Evolutionary conservation across 2,113 vertebrate genomes (phyloP), one percentile per base, ranked within the genome.

Genomic region (Menidia beryllina): DNA sequence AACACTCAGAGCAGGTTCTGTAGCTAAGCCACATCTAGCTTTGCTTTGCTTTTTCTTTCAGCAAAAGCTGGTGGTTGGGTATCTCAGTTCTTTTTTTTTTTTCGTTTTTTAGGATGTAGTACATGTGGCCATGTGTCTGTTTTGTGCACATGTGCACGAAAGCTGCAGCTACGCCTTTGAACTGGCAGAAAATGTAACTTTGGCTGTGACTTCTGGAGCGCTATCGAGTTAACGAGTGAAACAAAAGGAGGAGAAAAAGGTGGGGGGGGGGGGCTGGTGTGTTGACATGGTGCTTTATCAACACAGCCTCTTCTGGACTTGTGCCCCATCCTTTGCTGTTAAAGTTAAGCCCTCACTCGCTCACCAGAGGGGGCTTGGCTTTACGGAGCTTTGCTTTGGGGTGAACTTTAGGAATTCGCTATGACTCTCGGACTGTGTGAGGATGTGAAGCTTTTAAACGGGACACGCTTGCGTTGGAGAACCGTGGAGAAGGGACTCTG

Each of bases 391-490:
- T 75, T 72, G 54, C 43, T 1, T 77, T 38, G 19, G 53, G 75
- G 48, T 36, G 23, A 57, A 74, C 39, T 58, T 58, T 23, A 15
- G 59, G 47, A 67, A 41, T 61, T 43, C 66, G 50, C 45, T 45
- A 7, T 49, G 68, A 54, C 72, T 85, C 50, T 86, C 56, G 77
- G 77, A 79, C 76, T 25, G 69, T 73, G 77, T 75, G 68, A 82
- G 79, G 65, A 83, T 82, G 83, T 85, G 83, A 80, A 83, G 81
- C 71, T 83, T 75, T 67, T 55, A 13, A 10, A 5, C 48, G 67
- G 70, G 51, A 36, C 48, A n/a, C 69, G 54, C 23, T 45, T 52
- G 30, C 41, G 34, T 64, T 0, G 64, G 45, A 39, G 75, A 75
- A 68, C 55, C 60, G 62, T 55, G 10, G 79, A 72, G 78, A 82